phyloP scores from a whole-genome alignment of 1,140 invertebrate species.

The Octopus sinensis region DNA sequence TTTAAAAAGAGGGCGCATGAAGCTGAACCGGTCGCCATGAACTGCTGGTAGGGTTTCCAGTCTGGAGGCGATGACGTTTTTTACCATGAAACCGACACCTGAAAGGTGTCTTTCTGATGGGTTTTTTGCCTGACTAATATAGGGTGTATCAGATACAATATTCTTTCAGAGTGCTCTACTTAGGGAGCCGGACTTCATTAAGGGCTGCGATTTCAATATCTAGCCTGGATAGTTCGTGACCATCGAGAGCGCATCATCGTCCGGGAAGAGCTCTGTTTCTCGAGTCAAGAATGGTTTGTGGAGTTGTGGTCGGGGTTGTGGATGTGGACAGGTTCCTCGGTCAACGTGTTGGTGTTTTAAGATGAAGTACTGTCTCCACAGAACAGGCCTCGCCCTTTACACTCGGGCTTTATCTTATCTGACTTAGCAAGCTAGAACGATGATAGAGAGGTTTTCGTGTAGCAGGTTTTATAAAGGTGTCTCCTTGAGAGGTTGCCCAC shows the following conservation, averaged over 20 bases:
- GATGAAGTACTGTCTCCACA: too few relatives aligned
- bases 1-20: not conserved
- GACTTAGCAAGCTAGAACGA: too few relatives aligned
- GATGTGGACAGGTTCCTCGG: too few relatives aligned
- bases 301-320: too few relatives aligned
- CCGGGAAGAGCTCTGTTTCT: too few relatives aligned
- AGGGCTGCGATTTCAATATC: not conserved
- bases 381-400: too few relatives aligned
- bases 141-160: not conserved
- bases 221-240: not conserved
- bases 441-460: too few relatives aligned
- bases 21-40: not conserved
- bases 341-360: too few relatives aligned
- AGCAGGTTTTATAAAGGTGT: too few relatives aligned
- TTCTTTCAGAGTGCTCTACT: not conserved
- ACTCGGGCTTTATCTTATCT: too few relatives aligned
- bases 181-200: not conserved
- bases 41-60: not conserved
- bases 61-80: not conserved
- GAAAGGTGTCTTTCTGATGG: not conserved
- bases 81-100: not conserved
- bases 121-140: not conserved
- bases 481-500: too few relatives aligned
- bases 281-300: too few relatives aligned
- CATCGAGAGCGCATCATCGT: not conserved